Evolutionary conservation across 2,797 vertebrate species (phyloP).

Genomic region (Bufotes viridis): DNA sequence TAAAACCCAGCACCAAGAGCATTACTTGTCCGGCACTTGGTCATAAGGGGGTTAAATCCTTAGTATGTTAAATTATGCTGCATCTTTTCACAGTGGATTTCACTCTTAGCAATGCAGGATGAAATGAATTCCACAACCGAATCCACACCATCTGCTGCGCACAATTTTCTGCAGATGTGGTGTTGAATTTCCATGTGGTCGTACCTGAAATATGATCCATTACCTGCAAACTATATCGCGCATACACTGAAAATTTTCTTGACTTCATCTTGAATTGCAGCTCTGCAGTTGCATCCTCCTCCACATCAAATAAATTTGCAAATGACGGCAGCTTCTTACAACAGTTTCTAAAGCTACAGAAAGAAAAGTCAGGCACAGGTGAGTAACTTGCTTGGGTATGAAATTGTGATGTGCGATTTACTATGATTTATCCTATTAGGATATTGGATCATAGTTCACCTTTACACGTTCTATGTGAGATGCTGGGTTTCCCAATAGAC

Average conservation of each 20-base stretch:
- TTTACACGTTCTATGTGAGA: neutral
- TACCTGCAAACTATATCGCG: neutral
- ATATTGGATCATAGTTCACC: neutral
- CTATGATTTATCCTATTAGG: neutral
- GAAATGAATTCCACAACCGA: too few species aligned
- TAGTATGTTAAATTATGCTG: too few species aligned
- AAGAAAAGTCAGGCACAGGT: conserved; percentile 81
- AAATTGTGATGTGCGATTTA: neutral
- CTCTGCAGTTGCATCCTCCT: conserved; percentile 71
- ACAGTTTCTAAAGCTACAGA: conserved; percentile 96
- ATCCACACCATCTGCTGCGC: too few species aligned
- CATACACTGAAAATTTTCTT: neutral
- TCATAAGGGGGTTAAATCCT: too few species aligned
- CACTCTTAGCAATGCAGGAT: too few species aligned
- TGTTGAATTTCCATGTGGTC: too few species aligned
- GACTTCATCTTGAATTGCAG: conserved; percentile 62
- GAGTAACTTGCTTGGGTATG: conserved; percentile 43
- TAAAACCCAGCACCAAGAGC: too few species aligned
- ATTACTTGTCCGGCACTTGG: too few species aligned
- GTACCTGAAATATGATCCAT: neutral
- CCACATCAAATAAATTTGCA: conserved; percentile 89
- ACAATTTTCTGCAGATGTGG: too few species aligned
- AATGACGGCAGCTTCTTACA: conserved; percentile 98
- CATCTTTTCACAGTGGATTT: too few species aligned
- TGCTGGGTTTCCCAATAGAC: neutral